A percentile compares a stretch with the other conserved stretches of the same genome.
Evolutionary conservation across 1,140 invertebrate species (phyloP).

Genomic region (Drosophila equinoxialis): DNA sequence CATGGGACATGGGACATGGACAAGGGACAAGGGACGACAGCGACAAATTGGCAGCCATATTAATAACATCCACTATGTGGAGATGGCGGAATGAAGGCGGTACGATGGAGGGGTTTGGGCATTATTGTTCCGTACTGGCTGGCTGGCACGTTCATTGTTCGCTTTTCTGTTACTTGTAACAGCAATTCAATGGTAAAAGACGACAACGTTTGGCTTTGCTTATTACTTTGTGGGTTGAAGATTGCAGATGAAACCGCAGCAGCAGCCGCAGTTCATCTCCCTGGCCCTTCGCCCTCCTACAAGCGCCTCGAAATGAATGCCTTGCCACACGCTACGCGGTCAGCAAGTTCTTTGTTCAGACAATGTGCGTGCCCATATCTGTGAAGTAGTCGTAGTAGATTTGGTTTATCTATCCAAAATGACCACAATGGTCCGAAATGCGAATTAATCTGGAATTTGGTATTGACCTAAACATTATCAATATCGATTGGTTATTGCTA

Average conservation of each 20-base stretch:
- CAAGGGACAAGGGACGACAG: conserved; percentile 38
- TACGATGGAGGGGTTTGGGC: conserved; percentile 20
- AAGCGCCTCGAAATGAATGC: conserved; percentile 10
- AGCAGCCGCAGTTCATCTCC: conserved; percentile 35
- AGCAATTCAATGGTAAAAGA: conserved; percentile 68
- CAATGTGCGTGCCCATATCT: conserved; percentile 53
- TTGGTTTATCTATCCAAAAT: not conserved
- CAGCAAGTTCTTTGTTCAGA: conserved; percentile 73
- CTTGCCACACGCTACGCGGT: conserved; percentile 65
- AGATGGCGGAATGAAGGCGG: conserved; percentile 5
- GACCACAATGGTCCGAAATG: not conserved
- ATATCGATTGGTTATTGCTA: not conserved
- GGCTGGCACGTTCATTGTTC: conserved; percentile 64
- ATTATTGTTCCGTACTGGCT: conserved; percentile 53
- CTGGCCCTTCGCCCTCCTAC: not conserved
- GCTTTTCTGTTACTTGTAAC: conserved; percentile 77
- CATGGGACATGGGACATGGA: conserved; percentile 2
- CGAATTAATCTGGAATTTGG: not conserved
- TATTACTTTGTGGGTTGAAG: conserved; percentile 53
- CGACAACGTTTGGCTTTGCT: conserved; percentile 50
- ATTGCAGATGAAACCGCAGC: conserved; percentile 43
- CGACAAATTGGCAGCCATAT: conserved; percentile 79
- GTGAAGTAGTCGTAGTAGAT: conserved; percentile 25
- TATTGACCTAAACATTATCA: no score
- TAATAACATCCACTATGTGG: conserved; percentile 68